Percentiles rank a stretch among this genome's conserved stretches.
Conservation (phyloP, 2,113 vertebrate genomes). For the Caloenas nicobarica region DNA sequence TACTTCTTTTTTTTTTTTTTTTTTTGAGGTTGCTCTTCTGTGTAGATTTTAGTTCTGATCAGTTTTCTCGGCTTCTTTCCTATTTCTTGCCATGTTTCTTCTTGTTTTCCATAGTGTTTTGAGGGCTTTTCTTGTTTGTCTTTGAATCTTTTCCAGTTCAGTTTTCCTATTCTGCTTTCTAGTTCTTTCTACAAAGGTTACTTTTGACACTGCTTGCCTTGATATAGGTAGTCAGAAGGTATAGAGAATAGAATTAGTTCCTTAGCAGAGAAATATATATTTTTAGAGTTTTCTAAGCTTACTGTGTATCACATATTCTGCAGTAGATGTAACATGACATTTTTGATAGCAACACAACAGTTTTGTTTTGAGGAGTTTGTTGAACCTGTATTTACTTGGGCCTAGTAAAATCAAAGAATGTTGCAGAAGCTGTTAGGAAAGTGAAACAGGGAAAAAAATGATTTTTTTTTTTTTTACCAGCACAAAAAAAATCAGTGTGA, state of each 20-base stretch:
- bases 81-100: not conserved
- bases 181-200: not conserved
- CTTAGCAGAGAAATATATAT: not conserved
- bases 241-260: not conserved
- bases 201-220: not conserved
- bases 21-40: not conserved
- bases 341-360: not conserved
- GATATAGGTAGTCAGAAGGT: not conserved
- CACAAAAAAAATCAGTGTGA: not conserved
- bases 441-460: not conserved
- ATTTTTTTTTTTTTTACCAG: accelerated
- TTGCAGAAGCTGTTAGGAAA: not conserved
- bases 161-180: not conserved
- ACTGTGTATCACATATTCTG: not conserved
- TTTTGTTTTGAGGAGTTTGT: not conserved
- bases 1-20: not conserved
- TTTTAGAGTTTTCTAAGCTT: not conserved
- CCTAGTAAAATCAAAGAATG: not conserved
- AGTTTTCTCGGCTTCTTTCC: not conserved
- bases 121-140: not conserved
- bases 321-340: not conserved
- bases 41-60: not conserved
- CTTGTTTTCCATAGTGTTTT: not conserved
- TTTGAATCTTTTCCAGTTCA: not conserved
- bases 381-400: not conserved